phyloP scores from a whole-genome alignment of 2,113 vertebrate genomes.

The Oncorhynchus gorbuscha region DNA sequence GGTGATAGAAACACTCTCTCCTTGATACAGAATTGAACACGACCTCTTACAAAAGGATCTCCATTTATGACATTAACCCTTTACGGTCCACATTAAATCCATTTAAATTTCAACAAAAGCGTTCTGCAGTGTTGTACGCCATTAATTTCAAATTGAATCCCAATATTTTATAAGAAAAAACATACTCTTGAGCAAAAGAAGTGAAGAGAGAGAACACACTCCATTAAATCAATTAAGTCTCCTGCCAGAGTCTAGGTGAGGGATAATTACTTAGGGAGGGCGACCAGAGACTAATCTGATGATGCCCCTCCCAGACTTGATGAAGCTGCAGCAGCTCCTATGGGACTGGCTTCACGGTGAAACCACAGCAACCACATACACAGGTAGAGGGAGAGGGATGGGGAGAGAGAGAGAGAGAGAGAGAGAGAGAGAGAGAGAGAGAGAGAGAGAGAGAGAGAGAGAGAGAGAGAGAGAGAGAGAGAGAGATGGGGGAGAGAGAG shows the following conservation, averaged over 20 bases:
- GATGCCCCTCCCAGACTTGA: slow-evolving; percentile 63
- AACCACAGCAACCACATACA: slow-evolving; percentile 28
- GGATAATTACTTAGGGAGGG: slow-evolving; percentile 62
- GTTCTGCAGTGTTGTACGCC: not conserved
- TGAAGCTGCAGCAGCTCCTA: slow-evolving; percentile 45
- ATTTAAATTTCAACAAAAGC: not conserved
- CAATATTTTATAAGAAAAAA: slow-evolving; percentile 39
- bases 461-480: no score
- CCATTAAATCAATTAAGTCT: slow-evolving; percentile 68
- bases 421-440: no score
- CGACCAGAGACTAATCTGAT: slow-evolving; percentile 69
- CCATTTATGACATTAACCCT: not conserved
- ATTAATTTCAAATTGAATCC: slow-evolving; percentile 33
- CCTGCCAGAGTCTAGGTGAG: slow-evolving; percentile 51
- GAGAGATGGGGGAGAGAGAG: no score
- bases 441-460: no score
- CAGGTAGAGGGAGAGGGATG: no score
- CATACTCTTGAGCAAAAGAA: slow-evolving; percentile 23
- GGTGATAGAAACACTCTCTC: not conserved
- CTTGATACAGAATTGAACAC: not conserved
- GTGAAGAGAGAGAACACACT: slow-evolving; percentile 41
- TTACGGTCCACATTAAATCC: not conserved
- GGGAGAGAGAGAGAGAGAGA: no score
- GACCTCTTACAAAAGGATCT: not conserved
- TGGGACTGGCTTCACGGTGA: slow-evolving; percentile 38